Evolutionary conservation across 2,797 vertebrate species (phyloP).

Genomic region (Crocidura indochinensis): DNA sequence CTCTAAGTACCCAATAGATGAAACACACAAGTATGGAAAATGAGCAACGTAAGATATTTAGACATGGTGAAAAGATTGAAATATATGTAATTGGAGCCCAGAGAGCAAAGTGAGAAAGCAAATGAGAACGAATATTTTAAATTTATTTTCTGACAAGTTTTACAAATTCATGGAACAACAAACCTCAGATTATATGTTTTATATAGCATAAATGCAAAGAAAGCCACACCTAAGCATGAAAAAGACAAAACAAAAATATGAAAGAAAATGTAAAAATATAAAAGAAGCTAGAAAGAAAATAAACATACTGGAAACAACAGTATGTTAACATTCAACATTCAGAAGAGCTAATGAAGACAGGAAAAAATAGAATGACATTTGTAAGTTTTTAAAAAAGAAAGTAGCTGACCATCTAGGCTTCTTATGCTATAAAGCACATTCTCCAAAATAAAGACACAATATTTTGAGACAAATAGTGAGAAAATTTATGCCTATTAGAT

Average conservation of each 20-base stretch:
- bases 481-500: background rate
- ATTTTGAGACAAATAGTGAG: conserved; percentile 11
- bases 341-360: background rate
- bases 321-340: background rate
- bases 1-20: background rate
- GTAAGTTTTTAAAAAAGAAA: background rate
- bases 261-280: conserved; percentile 15
- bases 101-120: conserved; percentile 24
- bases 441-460: conserved; percentile 56
- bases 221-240: background rate
- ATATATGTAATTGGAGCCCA: background rate
- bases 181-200: background rate
- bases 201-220: conserved; percentile 37
- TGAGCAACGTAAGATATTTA: background rate
- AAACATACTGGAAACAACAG: background rate
- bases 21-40: background rate
- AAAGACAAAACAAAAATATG: conserved; percentile 17
- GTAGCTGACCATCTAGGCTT: conserved; percentile 1
- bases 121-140: conserved; percentile 40
- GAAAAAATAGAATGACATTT: background rate
- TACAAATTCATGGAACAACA: conserved; percentile 1
- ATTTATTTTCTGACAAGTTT: conserved; percentile 33
- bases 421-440: conserved; percentile 29
- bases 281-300: conserved; percentile 29
- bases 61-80: background rate